phyloP scores from a whole-genome alignment of 92 coral and sea anemone genomes.

The Umimayanthus kanabou region DNA sequence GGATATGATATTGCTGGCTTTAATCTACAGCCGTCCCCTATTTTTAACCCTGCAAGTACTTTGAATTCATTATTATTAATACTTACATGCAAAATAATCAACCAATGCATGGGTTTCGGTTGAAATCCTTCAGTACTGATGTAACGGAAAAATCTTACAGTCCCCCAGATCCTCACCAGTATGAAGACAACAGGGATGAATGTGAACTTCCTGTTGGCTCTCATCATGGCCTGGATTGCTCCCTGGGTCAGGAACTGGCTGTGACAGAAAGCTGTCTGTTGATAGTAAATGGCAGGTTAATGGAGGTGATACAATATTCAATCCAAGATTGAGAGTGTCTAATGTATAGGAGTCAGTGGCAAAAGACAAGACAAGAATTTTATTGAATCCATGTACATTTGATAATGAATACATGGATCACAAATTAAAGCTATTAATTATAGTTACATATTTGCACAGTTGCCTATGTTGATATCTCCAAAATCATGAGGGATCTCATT shows the following conservation, averaged over 20 bases:
- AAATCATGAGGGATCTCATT: too few species aligned
- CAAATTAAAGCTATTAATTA: too few species aligned
- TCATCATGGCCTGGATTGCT: conserved; percentile 59
- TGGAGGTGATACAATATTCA: background rate
- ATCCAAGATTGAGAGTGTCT: background rate
- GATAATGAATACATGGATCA: too few species aligned
- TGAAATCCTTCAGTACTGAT: background rate
- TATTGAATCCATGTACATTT: too few species aligned
- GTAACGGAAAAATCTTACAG: conserved; percentile 63
- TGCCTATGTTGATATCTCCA: too few species aligned
- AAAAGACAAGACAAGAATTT: too few species aligned
- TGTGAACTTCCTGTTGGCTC: conserved; percentile 77
- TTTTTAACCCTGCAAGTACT: too few species aligned
- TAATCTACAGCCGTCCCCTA: too few species aligned
- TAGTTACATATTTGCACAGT: too few species aligned
- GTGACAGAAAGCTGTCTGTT: conserved; percentile 26
- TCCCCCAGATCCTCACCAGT: conserved; percentile 90
- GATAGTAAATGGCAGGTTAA: background rate
- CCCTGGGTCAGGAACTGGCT: conserved; percentile 61
- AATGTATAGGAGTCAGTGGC: too few species aligned
- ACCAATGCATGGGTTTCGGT: conserved; percentile 2
- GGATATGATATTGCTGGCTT: too few species aligned
- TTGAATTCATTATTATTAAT: background rate
- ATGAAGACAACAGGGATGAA: conserved; percentile 84
- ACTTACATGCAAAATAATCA: conserved; percentile 69